Conservation (phyloP, 2,113 vertebrate species). For the Cygnus atratus region DNA sequence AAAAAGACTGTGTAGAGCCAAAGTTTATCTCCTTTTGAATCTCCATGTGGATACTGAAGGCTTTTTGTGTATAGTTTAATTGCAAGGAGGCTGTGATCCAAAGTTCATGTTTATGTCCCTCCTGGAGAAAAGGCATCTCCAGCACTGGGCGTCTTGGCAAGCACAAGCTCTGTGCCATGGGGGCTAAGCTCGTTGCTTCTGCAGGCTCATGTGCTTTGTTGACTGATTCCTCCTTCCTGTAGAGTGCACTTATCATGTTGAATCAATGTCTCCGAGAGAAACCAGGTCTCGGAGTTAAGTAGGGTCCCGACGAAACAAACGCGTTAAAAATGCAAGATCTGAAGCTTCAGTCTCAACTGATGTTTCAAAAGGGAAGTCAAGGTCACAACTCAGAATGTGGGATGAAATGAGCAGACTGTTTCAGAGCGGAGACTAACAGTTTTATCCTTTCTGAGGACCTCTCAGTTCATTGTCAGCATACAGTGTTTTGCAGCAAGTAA, state of each 20-base stretch:
- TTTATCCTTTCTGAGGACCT: background rate
- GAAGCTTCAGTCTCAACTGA: background rate
- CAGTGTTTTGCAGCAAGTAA: background rate
- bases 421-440: background rate
- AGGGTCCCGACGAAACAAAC: background rate
- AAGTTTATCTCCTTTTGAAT: background rate
- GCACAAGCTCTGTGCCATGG: background rate
- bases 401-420: background rate
- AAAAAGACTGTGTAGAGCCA: background rate
- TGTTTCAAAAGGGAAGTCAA: conserved; percentile 21
- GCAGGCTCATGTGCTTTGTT: background rate
- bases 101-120: background rate
- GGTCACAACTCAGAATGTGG: background rate
- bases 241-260: conserved; percentile 44
- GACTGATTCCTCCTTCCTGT: background rate
- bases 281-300: conserved; percentile 33
- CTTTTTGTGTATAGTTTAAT: background rate
- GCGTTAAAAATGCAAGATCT: conserved; percentile 23
- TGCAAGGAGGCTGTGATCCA: background rate
- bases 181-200: background rate
- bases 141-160: background rate
- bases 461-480: background rate
- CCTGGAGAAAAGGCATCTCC: background rate
- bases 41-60: background rate
- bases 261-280: conserved; percentile 42